Percentiles rank a stretch among this genome's conserved stretches.
Evolutionary conservation across 2,113 vertebrate genomes (phyloP).

Genomic region (Leptodactylus fuscus): DNA sequence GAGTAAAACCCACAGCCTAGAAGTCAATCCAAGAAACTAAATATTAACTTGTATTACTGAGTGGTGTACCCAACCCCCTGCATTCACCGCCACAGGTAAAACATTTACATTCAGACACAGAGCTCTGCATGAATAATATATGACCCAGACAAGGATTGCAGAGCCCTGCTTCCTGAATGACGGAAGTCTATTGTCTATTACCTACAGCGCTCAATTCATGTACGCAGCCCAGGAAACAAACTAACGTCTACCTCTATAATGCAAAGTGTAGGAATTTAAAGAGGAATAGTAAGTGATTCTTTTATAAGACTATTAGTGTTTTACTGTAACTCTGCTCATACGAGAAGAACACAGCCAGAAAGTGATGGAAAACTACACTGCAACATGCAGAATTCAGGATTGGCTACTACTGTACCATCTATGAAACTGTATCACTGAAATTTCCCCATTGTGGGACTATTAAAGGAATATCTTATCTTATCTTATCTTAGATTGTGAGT

Average conservation of each 20-base stretch:
- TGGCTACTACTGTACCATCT: too few relatives aligned
- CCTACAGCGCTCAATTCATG: neutral
- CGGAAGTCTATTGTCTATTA: neutral
- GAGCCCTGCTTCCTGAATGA: neutral
- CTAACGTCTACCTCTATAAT: neutral
- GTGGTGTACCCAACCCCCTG: neutral
- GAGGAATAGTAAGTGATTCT: neutral
- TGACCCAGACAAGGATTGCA: neutral
- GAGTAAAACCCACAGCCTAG: neutral
- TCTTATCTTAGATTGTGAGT: too few relatives aligned
- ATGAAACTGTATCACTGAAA: too few relatives aligned
- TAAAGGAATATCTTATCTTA: too few relatives aligned
- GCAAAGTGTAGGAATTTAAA: neutral
- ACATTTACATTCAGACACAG: constrained; percentile 15
- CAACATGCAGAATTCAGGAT: neutral
- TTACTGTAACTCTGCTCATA: neutral
- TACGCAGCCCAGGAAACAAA: neutral
- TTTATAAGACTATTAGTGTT: neutral
- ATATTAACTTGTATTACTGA: constrained; percentile 12
- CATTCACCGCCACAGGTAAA: constrained; percentile 34
- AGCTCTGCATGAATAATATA: constrained; percentile 35
- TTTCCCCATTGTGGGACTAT: too few relatives aligned
- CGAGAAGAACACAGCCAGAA: neutral
- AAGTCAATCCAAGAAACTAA: constrained; percentile 25
- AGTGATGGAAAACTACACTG: neutral